Base-by-base conservation (phyloP, 2,797 vertebrate species). In the Anableps anableps region DNA sequence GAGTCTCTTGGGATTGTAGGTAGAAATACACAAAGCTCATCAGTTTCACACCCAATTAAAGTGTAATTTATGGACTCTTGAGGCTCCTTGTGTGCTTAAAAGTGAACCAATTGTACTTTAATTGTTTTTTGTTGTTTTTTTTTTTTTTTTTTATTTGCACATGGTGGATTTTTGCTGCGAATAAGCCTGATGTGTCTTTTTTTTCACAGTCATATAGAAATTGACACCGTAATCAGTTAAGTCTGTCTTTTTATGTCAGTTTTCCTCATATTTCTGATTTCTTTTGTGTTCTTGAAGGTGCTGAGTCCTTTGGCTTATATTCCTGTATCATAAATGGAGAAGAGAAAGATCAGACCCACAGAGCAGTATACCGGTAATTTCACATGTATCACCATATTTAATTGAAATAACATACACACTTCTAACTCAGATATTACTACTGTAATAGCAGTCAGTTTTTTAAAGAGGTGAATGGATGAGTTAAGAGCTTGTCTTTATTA, bases 301-400 rank as follows among this genome's bases (percentile, higher is more conserved):
- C 98, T 0, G 98, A 99, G 85, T 99, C 98, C 29, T 99, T 99
- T 0, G 98, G 98, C 38, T 92, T 99, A 79, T 99, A 96, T 91
- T 97, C 98, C 55, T 99, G 98, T 50, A 47, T 97, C 84, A 97
- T 99, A 89, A 97, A 99, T 0, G 98, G 98, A 43, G 97, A 98
- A 85, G 98, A 99, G 83, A 95, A 95, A 88, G 97, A 98, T 86
- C 98, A 99, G 95, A 99, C 96, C 34, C 98, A 99, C 93, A 94
- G 97, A 36, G 98, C 98, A 0, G 97, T 99, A 38, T 99, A 97
- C 95, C 99, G 98, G 98, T 41, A 5, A 38, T 38, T 21, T 38
- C 31, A 38, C 8, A 38, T 23, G n/a, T n/a, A n/a, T 10, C 21
- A 41, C 41, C 36, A 26, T 38, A 23, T 17, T 13, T 38, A 13